Evolutionary conservation across 2,113 vertebrate genomes (phyloP), one percentile per base, ranked within the genome.

Genomic region (Zapus hudsonius): DNA sequence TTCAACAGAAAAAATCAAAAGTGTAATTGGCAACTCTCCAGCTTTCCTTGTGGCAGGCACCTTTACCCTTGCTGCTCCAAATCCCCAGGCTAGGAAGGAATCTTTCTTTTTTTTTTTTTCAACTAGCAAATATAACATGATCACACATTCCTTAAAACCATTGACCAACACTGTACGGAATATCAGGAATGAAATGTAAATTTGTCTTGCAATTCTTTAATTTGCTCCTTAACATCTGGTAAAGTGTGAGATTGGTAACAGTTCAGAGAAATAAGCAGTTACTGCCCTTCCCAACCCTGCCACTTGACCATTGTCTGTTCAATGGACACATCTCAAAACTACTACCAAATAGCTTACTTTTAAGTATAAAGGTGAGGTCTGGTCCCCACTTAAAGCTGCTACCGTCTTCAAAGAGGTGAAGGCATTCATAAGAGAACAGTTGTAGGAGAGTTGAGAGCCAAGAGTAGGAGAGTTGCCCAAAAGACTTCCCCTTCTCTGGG

Each of bases 401-500:
- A 73, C 47, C 57, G 66, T 84, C 87, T 88, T 90, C 80, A 93
- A 85, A 89, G 93, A 87, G 42, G 85, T 81, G 79, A 96, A 95
- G 87, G 93, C 76, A 11, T 93, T 95, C 89, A 2, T 47, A 79
- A 84, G 69, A 64, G 93, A 96, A 76, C 17, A 72, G 66, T 1
- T 76, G 85, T 2, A 94, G 92, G 76, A 93, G 59, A 94, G 94
- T 78, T 95, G 96, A 92, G 94, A 94, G 94, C 93, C 96, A 90
- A 92, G 82, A 92, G 95, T 97, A 96, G 95, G 95, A 95, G 95
- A 96, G 93, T 96, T 97, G 95, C 96, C 95, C 97, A 96, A 93
- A 92, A 94, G 94, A 93, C 86, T 90, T 92, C 74, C 93, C 95
- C 87, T 63, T 86, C 91, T 88, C 69, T 74, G 94, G 95, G 95